These are phyloP conservation scores for Itoplectis maculator DNA, from an alignment of 2,888 invertebrate genomes.

Conservation along the genomic window DNA sequence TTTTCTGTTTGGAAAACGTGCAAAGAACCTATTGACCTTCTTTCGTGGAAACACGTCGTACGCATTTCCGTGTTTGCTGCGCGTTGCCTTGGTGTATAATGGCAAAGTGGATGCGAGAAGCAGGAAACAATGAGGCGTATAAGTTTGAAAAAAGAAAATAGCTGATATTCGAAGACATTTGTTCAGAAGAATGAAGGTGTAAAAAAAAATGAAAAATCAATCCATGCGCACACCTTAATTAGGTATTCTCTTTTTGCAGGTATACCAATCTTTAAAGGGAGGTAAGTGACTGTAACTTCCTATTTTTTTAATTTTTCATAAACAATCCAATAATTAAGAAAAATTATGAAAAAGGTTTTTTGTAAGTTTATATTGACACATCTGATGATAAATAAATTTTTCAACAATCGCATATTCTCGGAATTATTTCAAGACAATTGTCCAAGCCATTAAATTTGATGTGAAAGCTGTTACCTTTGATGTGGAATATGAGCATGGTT, in stretches of 20 bases:
- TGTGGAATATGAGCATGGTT: neutral
- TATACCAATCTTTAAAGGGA: no score
- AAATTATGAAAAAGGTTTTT: no score
- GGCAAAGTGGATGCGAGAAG: neutral
- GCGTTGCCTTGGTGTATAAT: neutral
- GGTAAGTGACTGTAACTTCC: no score
- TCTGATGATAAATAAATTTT: neutral
- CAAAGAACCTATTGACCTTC: neutral
- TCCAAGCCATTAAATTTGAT: neutral
- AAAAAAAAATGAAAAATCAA: neutral
- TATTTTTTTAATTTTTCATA: no score
- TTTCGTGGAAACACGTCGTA: neutral
- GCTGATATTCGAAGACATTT: no score
- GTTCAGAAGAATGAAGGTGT: neutral
- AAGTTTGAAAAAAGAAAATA: neutral
- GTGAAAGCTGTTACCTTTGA: neutral
- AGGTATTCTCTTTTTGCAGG: no score
- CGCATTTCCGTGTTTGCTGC: neutral
- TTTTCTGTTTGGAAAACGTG: conserved; percentile 1
- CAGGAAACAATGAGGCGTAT: neutral
- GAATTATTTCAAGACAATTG: neutral
- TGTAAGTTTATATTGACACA: neutral
- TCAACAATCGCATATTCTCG: neutral
- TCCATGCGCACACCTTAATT: no score
- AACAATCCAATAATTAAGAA: no score